Conservation (phyloP, 2,113 vertebrate genomes). For the Pedetes capensis region DNA sequence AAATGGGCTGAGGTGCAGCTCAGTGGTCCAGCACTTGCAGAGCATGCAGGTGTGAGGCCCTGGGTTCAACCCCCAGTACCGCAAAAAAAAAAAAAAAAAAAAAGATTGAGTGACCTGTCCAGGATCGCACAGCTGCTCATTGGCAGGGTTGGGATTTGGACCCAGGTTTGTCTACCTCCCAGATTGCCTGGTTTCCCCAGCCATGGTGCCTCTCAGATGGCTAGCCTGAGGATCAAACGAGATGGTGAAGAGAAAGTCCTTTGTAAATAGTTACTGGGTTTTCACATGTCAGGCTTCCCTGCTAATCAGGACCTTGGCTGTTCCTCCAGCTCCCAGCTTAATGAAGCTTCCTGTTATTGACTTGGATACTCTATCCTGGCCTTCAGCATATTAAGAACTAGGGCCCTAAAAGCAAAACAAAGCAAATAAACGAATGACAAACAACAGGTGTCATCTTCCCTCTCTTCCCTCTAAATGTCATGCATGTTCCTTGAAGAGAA, state of each 20-base stretch:
- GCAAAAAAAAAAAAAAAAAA: no score
- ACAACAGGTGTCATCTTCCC: background rate
- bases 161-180: background rate
- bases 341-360: constrained; percentile 30
- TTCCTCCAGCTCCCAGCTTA: background rate
- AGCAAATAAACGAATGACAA: background rate
- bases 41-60: no score
- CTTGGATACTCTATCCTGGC: background rate
- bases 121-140: background rate
- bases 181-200: background rate
- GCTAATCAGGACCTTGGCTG: background rate
- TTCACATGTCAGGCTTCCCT: background rate
- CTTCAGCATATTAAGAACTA: constrained; percentile 10
- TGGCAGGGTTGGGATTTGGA: background rate
- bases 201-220: background rate
- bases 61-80: no score
- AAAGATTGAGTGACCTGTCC: background rate
- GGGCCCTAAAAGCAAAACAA: constrained; percentile 8
- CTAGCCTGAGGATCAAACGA: background rate
- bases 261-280: background rate
- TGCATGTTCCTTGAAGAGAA: background rate
- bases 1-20: no score
- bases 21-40: no score
- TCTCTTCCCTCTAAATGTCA: background rate
- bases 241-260: background rate